phyloP scores from a whole-genome alignment of 2,888 invertebrate genomes.

The Leptothorax acervorum region DNA sequence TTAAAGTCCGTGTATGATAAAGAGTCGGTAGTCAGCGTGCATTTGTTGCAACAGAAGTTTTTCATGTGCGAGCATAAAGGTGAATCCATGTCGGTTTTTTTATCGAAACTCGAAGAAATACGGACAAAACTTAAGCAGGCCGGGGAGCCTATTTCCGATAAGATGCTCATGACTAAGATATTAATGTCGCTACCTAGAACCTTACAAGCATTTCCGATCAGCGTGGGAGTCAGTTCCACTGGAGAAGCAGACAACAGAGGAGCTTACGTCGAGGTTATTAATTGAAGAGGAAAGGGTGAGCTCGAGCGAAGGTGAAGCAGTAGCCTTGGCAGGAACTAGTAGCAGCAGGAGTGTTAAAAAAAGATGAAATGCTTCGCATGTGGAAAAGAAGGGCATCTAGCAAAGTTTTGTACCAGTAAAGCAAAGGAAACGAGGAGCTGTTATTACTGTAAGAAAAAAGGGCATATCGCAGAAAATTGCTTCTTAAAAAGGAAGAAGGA shows the following conservation, averaged over 20 bases:
- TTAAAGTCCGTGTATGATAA: too few relatives aligned
- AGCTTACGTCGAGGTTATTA: not conserved
- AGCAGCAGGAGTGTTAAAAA: not conserved
- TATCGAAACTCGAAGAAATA: too few relatives aligned
- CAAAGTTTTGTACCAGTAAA: not conserved
- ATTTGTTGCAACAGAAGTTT: too few relatives aligned
- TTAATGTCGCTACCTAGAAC: too few relatives aligned
- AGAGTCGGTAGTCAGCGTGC: too few relatives aligned
- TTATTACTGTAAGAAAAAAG: not conserved
- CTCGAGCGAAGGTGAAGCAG: not conserved
- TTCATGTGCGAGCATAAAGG: too few relatives aligned
- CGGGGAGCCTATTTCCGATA: too few relatives aligned
- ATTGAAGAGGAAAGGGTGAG: not conserved
- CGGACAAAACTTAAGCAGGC: too few relatives aligned
- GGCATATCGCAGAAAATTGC: not conserved
- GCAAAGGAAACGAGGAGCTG: not conserved
- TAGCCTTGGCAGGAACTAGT: not conserved
- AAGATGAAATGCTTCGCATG: not conserved
- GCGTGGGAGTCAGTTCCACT: too few relatives aligned
- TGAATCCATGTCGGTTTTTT: too few relatives aligned
- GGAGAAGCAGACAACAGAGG: not conserved
- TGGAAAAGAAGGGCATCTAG: not conserved
- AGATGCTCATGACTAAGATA: too few relatives aligned
- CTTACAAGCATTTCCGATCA: too few relatives aligned
- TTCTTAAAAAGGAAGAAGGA: not conserved